Evolutionary conservation across 2,797 vertebrate genomes (phyloP), one percentile per base, ranked within the genome.

Genomic region (Poecilia picta): DNA sequence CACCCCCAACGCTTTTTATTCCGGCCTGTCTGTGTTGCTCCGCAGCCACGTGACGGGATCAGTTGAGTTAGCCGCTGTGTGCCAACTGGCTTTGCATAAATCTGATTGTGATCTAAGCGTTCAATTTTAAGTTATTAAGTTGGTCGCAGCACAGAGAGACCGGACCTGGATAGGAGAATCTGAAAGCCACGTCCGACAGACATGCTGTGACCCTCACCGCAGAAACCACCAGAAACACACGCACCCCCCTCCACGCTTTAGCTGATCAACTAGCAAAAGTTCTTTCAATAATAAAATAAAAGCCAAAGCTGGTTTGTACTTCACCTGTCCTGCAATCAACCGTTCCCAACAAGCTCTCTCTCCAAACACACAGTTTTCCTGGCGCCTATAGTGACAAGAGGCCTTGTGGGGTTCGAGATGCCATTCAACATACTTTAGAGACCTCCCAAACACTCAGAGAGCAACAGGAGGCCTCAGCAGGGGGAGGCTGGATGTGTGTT

Each of bases 391-490:
- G 84, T 74, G 83, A 90, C 82, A 87, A 85, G 81, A 85, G 83
- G 89, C 91, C 90, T 88, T 86, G 83, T 85, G 83, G 83, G 47
- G 71, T 64, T 89, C 79, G 45, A 90, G 78, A 33, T 87, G 76
- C 88, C 84, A 86, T 89, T 90, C 81, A 80, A 76, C 90, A 91
- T 87, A 87, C 83, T 92, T 84, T 49, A 70, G 82, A 86, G 90
- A 88, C 88, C 86, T 91, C 82, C 73, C 89, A 80, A 88, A 85
- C 85, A 82, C 85, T 88, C 88, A 75, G 81, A 87, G 81, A 91
- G 89, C 86, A 85, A 91, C 87, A 85, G 84, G 92, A 92, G 94
- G 92, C 92, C 94, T 89, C 73, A 53, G 78, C 77, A 66, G 88
- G 89, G 87, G 89, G 81, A 83, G 82, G 49, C 71, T 72, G 59